Evolutionary conservation across 1,140 invertebrate genomes (phyloP), one percentile per base, ranked within the genome.

Genomic region (Formica exsecta): DNA sequence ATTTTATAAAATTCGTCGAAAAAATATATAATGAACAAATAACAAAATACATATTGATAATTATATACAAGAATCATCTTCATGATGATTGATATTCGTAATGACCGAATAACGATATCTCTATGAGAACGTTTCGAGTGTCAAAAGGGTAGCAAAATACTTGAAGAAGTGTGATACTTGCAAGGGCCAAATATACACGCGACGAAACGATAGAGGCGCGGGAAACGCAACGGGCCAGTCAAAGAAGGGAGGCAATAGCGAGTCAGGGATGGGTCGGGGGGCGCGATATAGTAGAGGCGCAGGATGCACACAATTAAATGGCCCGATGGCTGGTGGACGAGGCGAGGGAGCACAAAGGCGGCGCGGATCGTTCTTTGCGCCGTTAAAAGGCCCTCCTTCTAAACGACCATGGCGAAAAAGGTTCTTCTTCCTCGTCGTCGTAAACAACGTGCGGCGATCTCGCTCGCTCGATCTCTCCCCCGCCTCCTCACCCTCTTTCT

Each of bases 291-390:
- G 29, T 73, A 51, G 25, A 29, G 62, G 70, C 19, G 57, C 57
- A 88, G 70, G 76, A 65, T 74, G 76, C 75, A 75, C 86, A 57
- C 70, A 41, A 44, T 88, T 88, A 87, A 88, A 88, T 75, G 71
- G 79, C 59, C 87, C 86, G 59, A 87, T 76, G 75, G 79, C 41
- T 75, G 71, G 70, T 70, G 70, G 79, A 71, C 64, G 29, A 76
- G 59, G 48, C 79, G 87, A 87, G 29, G 11, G 59, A 62, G 62
- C 68, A 87, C 87, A 87, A 88, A 87, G 86, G 73, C 70, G 48
- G 65, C 54, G 71, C 54, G 70, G 70, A 87, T 85, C 87, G 86
- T 88, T 87, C 79, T 88, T 88, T 88, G 64, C 83, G 62, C 71
- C 51, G 41, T 74, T 87, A 88, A 87, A 88, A 61, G 71, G 79